Conservation (phyloP, 2,113 vertebrate species). For the Alectura lathami region DNA sequence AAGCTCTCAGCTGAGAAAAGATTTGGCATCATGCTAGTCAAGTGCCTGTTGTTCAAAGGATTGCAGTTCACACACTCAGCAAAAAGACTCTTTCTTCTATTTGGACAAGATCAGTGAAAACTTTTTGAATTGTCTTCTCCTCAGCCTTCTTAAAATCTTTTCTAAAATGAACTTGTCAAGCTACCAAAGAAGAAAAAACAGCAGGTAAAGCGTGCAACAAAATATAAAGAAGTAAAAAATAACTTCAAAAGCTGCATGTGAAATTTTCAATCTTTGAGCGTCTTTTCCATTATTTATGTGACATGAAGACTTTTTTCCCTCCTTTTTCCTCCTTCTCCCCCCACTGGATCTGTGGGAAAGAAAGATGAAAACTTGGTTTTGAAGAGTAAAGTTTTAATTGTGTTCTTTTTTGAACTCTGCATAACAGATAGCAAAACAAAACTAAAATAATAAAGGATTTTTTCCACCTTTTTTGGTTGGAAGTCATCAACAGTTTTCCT, state of each 20-base stretch:
- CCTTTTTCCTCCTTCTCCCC: no score
- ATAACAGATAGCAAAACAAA: neutral
- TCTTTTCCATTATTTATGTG: slow-evolving; percentile 68
- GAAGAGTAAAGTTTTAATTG: slow-evolving; percentile 61
- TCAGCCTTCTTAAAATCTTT: slow-evolving; percentile 29
- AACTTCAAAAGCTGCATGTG: slow-evolving; percentile 60
- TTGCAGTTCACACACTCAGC: slow-evolving; percentile 12
- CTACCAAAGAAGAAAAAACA: neutral
- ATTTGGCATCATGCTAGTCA: slow-evolving; percentile 34
- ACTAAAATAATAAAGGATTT: neutral
- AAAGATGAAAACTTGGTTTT: slow-evolving; percentile 49
- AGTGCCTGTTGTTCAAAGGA: slow-evolving; percentile 57
- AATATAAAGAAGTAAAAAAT: slow-evolving; percentile 51
- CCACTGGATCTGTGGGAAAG: slow-evolving; percentile 1
- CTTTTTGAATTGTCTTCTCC: neutral
- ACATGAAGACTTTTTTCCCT: neutral
- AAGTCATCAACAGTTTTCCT: neutral
- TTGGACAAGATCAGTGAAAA: slow-evolving; percentile 40
- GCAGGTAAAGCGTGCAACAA: slow-evolving; percentile 26
- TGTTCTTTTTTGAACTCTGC: slow-evolving; percentile 48
- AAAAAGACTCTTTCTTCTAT: neutral
- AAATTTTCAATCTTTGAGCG: slow-evolving; percentile 58
- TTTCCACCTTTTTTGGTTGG: neutral
- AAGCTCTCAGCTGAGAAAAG: neutral
- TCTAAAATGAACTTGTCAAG: slow-evolving; percentile 32